Evolutionary conservation across 2,113 vertebrate species (phyloP), one percentile per base, ranked within the genome.

Genomic region (Hipposideros armiger): DNA sequence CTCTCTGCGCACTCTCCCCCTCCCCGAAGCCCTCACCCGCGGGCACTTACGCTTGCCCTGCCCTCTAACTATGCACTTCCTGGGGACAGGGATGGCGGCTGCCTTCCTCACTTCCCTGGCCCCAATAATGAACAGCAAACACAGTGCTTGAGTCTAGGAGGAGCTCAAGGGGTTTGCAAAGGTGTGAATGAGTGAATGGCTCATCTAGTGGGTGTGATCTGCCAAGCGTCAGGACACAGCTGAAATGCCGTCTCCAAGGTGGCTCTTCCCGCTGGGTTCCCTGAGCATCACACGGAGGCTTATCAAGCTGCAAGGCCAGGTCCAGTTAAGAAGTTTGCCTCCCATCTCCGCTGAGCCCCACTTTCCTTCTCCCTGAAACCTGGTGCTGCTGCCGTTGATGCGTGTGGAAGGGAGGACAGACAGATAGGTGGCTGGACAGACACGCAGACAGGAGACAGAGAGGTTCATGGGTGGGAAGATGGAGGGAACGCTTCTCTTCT

Each of bases 291-390:
- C 11, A 0, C 0, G 20, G 32, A 64, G 32, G 17, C 26, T 26
- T 54, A 4, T 0, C 1, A 5, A 22, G 17, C 47, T 6, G 19
- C 10, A 2, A 14, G 0, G 2, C 45, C 1, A 9, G 60, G 4
- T 5, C 66, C 2, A 0, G 28, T 9, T 7, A 14, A 14, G 45
- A 90, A 52, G 17, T 10, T 15, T 2, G 52, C 54, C 36, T 19
- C 64, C 80, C 2, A 9, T 13, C 83, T 50, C 56, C 2, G 0
- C 22, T 3, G 47, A 54, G 47, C 50, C 73, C 58, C 5, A 78
- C 82, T 54, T 22, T 30, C 30, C 58, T 11, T 11, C 36, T 16
- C 36, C 69, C 58, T 0, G 26, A 9, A 17, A 2, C 28, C 88
- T 10, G 4, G 91, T 0, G 24, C 20, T 17, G 14, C 9, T 4